Evolutionary conservation across 2,888 invertebrate species (phyloP), one percentile per base, ranked within the genome.

Genomic region (Bellardia pandia): DNA sequence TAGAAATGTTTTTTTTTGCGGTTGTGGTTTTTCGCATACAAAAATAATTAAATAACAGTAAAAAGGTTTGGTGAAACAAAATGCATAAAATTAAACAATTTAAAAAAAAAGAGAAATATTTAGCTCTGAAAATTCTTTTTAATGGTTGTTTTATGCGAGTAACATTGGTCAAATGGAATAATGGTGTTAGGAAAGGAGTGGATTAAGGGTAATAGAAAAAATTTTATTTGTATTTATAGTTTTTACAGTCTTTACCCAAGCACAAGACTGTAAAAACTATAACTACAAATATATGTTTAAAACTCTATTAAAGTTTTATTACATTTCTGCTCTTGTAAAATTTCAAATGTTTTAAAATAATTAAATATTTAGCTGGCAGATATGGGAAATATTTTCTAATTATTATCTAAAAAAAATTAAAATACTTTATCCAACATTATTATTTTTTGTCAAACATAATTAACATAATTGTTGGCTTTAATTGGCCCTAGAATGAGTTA

Each of bases 41-140:
- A 45, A 68, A 48, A 45, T 14, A 68, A 68, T 58, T 58, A 56
- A 56, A 56, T 58, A 30, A 30, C 58, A 13, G 30, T 30, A 33
- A 58, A 58, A 58, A 58, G 23, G 45, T 45, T 66, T 45, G 66
- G 8, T 9, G 16, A 16, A 42, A 64, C 16, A 66, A 66, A 66
- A 66, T 45, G 23, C 66, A 45, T 45, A 23, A 66, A 66, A 45
- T 66, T 66, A 23, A 45, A 66, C 42, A 64, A 64, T 64, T 40
- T 64, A 64, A 4, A 9, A 58, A 23, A 30, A 30, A 30, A 58
- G 23, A 7, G 4, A 51, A 51, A 51, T 51, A 13, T 13, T 58
- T 58, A 30, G 56, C 8, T 62, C n/a, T 62, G 37, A 62, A n/a
- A 62, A 16, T 37, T 62, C 8, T 2, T n/a, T 62, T 62, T 37